phyloP scores from a whole-genome alignment of 2,888 invertebrate species.

The Callosobruchus maculatus region DNA sequence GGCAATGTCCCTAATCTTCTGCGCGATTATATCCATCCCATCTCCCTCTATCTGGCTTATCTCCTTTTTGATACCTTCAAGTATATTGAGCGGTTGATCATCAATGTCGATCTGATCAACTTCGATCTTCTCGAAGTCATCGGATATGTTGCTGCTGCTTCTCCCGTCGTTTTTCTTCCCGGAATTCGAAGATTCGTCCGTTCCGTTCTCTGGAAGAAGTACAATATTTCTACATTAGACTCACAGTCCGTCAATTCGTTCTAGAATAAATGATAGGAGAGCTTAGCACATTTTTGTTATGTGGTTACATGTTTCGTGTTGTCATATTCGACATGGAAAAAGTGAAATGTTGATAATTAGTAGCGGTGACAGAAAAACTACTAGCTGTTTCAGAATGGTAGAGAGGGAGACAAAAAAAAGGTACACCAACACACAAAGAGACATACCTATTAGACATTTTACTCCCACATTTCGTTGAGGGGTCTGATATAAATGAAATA shows the following conservation, averaged over 20 bases:
- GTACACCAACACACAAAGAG: neutral
- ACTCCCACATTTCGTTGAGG: neutral
- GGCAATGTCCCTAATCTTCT: neutral
- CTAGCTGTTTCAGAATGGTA: neutral
- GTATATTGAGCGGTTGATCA: constrained; percentile 4
- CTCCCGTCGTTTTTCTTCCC: constrained; percentile 27
- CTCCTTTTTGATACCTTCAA: constrained; percentile 25
- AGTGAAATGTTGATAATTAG: neutral
- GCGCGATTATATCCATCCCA: constrained; percentile 4
- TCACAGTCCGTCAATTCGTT: constrained; percentile 21
- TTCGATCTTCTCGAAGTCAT: constrained; percentile 34
- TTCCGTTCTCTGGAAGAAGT: constrained; percentile 35
- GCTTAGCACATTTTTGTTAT: constrained; percentile 8
- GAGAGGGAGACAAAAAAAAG: neutral
- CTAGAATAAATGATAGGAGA: constrained; percentile 36
- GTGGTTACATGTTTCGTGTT: constrained; percentile 7
- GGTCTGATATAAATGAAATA: neutral
- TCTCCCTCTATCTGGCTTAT: constrained; percentile 19
- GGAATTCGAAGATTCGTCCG: constrained; percentile 31
- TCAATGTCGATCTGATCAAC: constrained; percentile 5
- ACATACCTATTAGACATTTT: neutral
- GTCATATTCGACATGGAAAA: constrained; percentile 7
- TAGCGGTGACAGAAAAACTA: neutral
- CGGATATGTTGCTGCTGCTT: constrained; percentile 29
- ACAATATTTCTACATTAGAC: constrained; percentile 19